phyloP scores from a whole-genome alignment of 2,797 vertebrate species.

The Pipistrellus pipistrellus region DNA sequence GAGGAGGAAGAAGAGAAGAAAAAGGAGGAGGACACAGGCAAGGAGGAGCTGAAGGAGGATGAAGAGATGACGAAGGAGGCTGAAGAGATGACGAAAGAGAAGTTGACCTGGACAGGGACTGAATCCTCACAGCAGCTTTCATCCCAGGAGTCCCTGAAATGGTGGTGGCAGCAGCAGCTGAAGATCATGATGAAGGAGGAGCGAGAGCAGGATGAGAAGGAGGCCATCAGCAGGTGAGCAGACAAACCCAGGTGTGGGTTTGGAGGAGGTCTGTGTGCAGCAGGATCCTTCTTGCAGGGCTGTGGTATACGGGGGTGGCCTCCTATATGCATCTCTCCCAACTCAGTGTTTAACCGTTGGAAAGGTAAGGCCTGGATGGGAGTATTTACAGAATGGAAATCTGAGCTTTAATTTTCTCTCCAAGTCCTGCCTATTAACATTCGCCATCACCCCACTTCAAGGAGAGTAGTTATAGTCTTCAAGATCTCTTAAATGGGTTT shows the following conservation, averaged over 20 bases:
- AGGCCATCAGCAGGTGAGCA: constrained; percentile 85
- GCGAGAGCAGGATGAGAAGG: constrained; percentile 81
- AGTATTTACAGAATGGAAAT: not conserved
- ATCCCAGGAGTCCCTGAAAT: constrained; percentile 23
- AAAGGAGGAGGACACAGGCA: not conserved
- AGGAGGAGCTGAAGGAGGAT: not conserved
- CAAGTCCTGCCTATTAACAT: not conserved
- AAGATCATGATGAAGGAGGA: constrained; percentile 67
- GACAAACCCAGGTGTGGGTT: not conserved
- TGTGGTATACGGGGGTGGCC: not conserved
- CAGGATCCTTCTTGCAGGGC: not conserved
- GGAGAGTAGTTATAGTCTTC: not conserved
- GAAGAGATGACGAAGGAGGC: not conserved
- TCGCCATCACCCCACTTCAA: not conserved
- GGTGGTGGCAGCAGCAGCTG: constrained; percentile 62
- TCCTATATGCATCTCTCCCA: not conserved
- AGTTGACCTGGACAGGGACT: not conserved
- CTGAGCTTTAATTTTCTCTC: not conserved
- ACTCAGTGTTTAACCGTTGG: not conserved
- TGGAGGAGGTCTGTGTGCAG: not conserved
- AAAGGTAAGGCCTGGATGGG: not conserved
- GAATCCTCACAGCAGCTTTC: fast-evolving
- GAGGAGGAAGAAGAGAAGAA: constrained; percentile 10
- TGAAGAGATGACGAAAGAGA: not conserved
- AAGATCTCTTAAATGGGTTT: not conserved